phyloP scores from a whole-genome alignment of 2,888 invertebrate genomes.

The Choreutis nemorana region DNA sequence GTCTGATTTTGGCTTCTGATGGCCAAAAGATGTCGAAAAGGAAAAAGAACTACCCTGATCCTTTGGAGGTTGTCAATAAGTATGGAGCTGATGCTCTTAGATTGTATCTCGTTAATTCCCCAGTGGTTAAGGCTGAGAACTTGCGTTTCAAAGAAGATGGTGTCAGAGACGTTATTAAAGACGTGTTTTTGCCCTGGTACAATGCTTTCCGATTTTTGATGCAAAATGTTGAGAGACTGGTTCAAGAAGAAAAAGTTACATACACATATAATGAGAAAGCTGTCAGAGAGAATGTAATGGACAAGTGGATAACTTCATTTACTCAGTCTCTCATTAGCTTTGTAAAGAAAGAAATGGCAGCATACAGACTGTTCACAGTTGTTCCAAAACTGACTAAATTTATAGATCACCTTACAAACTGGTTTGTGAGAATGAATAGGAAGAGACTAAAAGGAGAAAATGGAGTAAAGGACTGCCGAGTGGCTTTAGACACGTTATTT shows the following conservation, averaged over 20 bases:
- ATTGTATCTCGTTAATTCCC: slow-evolving; percentile 96
- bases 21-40: slow-evolving; percentile 99
- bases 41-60: slow-evolving; percentile 99
- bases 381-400: slow-evolving; percentile 93
- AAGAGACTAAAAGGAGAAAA: slow-evolving; percentile 92
- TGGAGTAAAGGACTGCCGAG: slow-evolving; percentile 80
- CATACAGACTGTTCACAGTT: slow-evolving; percentile 94
- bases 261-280: slow-evolving; percentile 66
- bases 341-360: slow-evolving; percentile 92
- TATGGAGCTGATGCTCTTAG: slow-evolving; percentile 97
- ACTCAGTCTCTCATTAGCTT: slow-evolving; percentile 92
- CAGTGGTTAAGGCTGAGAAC: slow-evolving; percentile 97
- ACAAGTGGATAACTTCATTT: slow-evolving; percentile 96
- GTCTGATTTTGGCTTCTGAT: slow-evolving; percentile 94
- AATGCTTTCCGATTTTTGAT: slow-evolving; percentile 92
- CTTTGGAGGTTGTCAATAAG: slow-evolving; percentile 86
- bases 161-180: slow-evolving; percentile 94
- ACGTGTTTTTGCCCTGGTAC: slow-evolving; percentile 97
- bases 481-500: slow-evolving; percentile 88
- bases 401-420: slow-evolving; percentile 97
- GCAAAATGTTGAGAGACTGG: slow-evolving; percentile 89
- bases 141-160: slow-evolving; percentile 97
- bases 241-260: slow-evolving; percentile 69
- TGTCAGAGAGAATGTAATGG: slow-evolving; percentile 83
- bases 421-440: slow-evolving; percentile 98